Conservation (phyloP, 2,113 vertebrate species). For the Hippocampus mohnikei region DNA sequence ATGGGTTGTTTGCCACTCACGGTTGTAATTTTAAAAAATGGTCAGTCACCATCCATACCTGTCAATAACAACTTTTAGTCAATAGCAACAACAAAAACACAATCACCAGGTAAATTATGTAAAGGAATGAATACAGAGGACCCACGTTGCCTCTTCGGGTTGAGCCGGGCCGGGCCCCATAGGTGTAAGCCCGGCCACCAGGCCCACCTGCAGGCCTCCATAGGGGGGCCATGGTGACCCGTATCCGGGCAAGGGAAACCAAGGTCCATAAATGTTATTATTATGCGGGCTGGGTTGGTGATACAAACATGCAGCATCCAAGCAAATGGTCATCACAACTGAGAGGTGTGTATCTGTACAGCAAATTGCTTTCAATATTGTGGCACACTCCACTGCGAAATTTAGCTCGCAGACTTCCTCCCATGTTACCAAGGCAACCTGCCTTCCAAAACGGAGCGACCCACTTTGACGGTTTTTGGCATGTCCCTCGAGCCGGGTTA, state of each 20-base stretch:
- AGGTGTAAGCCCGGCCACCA: too few species aligned
- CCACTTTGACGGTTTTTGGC: conserved; percentile 45
- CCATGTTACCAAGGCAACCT: conserved; percentile 64
- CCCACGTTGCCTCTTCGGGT: too few species aligned
- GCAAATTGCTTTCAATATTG: conserved; percentile 40
- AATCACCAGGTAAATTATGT: too few species aligned
- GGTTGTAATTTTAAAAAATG: neutral
- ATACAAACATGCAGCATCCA: neutral
- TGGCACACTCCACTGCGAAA: conserved; percentile 52
- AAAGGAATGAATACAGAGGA: too few species aligned
- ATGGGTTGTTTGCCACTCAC: neutral
- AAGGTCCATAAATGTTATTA: too few species aligned
- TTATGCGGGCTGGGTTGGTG: conserved; percentile 17
- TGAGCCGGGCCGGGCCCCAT: too few species aligned
- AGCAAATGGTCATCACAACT: conserved; percentile 12
- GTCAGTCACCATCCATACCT: neutral
- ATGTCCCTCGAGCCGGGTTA: conserved; percentile 14
- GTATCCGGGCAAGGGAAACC: too few species aligned
- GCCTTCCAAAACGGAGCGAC: conserved; percentile 38
- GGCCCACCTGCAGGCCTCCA: too few species aligned
- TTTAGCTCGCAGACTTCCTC: conserved; percentile 53
- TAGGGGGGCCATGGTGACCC: too few species aligned
- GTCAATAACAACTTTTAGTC: neutral
- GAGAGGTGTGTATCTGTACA: conserved; percentile 36
- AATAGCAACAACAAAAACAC: neutral